Conservation (phyloP, 2,113 vertebrate genomes). For the Datnioides undecimradiatus region DNA sequence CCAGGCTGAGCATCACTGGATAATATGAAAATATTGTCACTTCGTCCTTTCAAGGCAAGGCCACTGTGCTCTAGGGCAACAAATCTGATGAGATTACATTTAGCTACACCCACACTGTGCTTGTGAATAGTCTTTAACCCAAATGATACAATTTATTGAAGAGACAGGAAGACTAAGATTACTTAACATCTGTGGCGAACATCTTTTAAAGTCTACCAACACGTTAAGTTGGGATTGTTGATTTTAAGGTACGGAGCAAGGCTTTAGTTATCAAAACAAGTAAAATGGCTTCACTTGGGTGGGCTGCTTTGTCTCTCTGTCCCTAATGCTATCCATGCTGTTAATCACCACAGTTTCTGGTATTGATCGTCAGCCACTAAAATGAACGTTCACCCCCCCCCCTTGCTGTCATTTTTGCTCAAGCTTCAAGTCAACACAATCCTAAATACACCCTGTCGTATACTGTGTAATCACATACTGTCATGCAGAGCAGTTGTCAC, state of each 20-base stretch:
- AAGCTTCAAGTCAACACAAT: neutral
- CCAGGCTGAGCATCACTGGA: neutral
- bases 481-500: neutral
- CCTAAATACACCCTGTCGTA: neutral
- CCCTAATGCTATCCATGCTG: too few species aligned
- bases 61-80: neutral
- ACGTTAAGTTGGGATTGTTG: neutral
- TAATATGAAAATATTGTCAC: constrained; percentile 39
- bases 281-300: neutral
- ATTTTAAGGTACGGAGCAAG: neutral
- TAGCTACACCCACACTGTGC: neutral
- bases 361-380: neutral
- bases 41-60: constrained; percentile 32
- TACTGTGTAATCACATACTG: constrained; percentile 7
- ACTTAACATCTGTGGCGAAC: neutral
- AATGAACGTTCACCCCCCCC: neutral
- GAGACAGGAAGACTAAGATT: neutral
- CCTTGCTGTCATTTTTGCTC: neutral
- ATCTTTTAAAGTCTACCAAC: neutral
- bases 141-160: neutral
- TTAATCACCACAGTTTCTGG: neutral
- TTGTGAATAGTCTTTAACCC: neutral
- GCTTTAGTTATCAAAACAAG: neutral
- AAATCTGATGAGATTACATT: constrained; percentile 19
- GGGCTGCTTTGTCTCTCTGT: neutral